A percentile compares a stretch with the other conserved stretches of the same genome.
These are phyloP conservation scores for Adineta ricciae DNA, from an alignment of 2,888 invertebrate genomes.

Conservation along the genomic window DNA sequence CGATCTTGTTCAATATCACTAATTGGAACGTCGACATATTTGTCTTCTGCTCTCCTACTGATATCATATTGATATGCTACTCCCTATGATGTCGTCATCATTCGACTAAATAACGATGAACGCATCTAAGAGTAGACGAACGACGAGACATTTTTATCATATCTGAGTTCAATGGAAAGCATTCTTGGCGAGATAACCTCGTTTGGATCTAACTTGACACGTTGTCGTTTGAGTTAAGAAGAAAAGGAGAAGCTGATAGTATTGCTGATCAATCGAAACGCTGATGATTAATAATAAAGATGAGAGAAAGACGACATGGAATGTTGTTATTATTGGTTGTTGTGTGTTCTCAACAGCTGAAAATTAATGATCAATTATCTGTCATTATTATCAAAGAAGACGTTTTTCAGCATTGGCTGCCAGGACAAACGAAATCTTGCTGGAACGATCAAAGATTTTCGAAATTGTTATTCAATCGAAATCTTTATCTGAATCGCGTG, in stretches of 20 bases:
- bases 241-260: background rate
- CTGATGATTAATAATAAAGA: slow-evolving; percentile 3
- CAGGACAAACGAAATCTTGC: too few relatives aligned
- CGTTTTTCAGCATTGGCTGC: too few relatives aligned
- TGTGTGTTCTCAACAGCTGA: background rate
- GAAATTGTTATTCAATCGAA: background rate
- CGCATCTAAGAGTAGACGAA: background rate
- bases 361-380: slow-evolving; percentile 5
- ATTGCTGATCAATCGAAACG: background rate
- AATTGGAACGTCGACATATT: background rate
- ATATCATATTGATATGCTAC: background rate
- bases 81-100: slow-evolving; percentile 15
- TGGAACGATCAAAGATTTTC: background rate
- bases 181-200: background rate
- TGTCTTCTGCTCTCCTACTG: background rate
- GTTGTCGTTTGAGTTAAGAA: too few relatives aligned
- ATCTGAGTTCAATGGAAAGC: background rate
- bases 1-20: slow-evolving; percentile 15
- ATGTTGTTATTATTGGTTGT: background rate
- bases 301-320: background rate
- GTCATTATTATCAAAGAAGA: background rate
- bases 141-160: background rate
- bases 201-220: background rate
- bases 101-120: background rate
- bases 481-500: background rate